Base-by-base conservation (phyloP, 92 coral and sea anemone genomes). In the Zoanthus sansibaricus region DNA sequence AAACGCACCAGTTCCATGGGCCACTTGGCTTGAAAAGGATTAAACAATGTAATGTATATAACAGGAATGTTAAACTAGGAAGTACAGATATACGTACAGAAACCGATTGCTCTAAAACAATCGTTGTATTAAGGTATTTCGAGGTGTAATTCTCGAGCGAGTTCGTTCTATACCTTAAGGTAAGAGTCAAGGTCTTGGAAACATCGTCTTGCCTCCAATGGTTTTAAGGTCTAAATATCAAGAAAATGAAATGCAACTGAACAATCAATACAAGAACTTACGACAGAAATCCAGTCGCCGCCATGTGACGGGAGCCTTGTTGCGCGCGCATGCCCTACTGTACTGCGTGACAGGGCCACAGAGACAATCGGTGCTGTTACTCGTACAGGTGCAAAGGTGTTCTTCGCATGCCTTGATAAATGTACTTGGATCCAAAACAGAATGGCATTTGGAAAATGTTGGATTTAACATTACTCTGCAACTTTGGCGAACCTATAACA, bases 311-410 rank as follows among this genome's bases (percentile, higher is more conserved):
- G 91, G 93, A 16, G 77, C 90, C 30, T 82, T 84, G 42, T 90
- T 92, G 49, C 98, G 92, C 1, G 98, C 93, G 83, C 98, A 95
- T 5, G 98, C 98, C 75, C 98, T 83, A 37, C 97, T 90, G 88
- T 95, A 95, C 80, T 95, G 98, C 1, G 97, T 95, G 47, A 94
- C 88, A 3, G 98, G 90, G 10, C 89, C 92, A 73, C 98, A 95
- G 15, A 89, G 67, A 82, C 94, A 92, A 58, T 76, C 71, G 21
- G 87, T 69, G 30, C 61, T 70, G 72, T 83, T 89, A 44, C 91
- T 77, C 20, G 76, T 91, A 83, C 94, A 95, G 37, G 79, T 79
- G 74, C 98, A 95, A 9, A 91, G 91, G 51, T 94, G 97, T 67
- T 95, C 97, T 33, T 90, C 82, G 68, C 98, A 95, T 91, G 93